Percentiles rank a stretch among this genome's conserved stretches.
Evolutionary conservation across 2,113 vertebrate species (phyloP).

Genomic region (Fregetta grallaria): DNA sequence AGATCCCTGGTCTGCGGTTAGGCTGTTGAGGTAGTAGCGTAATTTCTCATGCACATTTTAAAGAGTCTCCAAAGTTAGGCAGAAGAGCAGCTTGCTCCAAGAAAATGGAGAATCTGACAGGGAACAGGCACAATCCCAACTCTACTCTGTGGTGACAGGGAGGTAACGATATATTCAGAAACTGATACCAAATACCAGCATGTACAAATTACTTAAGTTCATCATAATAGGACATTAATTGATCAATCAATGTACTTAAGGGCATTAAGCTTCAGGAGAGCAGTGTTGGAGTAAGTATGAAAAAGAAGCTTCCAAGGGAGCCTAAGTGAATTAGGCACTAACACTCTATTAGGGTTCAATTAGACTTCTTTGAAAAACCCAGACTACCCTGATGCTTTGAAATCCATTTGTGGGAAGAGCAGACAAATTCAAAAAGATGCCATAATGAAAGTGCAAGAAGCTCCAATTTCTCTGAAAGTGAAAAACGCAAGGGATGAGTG

Average conservation of each 20-base stretch:
- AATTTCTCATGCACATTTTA: not conserved
- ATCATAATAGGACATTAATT: conserved; percentile 41
- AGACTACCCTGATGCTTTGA: conserved; percentile 21
- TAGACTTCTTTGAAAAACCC: conserved; percentile 45
- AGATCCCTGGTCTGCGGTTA: not conserved
- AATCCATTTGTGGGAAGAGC: conserved; percentile 48
- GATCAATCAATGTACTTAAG: not conserved
- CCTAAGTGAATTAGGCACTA: conserved; percentile 49
- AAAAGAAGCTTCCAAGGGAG: conserved; percentile 10
- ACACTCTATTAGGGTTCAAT: conserved; percentile 16
- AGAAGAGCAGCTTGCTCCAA: not conserved
- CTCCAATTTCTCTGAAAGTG: conserved; percentile 48
- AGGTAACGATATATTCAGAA: not conserved
- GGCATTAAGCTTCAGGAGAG: not conserved
- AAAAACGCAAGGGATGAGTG: conserved; percentile 15
- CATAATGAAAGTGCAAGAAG: conserved; percentile 52
- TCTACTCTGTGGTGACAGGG: not conserved
- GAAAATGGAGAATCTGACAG: not conserved
- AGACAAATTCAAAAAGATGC: conserved; percentile 48
- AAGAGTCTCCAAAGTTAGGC: not conserved
- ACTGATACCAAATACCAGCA: not conserved
- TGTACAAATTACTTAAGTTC: not conserved
- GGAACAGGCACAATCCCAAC: not conserved
- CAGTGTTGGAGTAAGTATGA: not conserved
- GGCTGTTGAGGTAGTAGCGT: not conserved